Evolutionary conservation across 2,797 vertebrate species (phyloP).

Genomic region (Anabas testudineus): DNA sequence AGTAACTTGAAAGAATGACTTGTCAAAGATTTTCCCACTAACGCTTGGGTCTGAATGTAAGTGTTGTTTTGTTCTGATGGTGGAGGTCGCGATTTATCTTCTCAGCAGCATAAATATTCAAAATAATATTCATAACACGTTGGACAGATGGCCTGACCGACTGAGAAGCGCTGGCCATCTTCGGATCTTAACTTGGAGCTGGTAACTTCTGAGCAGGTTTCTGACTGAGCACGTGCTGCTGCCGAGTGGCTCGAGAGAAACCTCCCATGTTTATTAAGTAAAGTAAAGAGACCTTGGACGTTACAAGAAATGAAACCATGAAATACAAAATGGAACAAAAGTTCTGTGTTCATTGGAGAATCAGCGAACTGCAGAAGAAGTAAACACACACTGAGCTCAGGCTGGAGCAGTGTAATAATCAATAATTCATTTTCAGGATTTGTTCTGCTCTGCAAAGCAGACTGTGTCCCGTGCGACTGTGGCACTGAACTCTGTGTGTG

Average conservation of each 20-base stretch:
- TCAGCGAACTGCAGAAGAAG: conserved; percentile 11
- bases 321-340: not conserved
- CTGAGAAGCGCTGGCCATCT: too few relatives aligned
- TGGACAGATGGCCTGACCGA: not conserved
- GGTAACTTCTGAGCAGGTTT: too few relatives aligned
- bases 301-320: not conserved
- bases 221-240: not conserved
- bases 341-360: conserved; percentile 15
- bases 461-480: not conserved
- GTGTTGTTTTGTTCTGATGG: not conserved
- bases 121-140: not conserved
- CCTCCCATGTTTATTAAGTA: not conserved
- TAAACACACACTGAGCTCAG: conserved; percentile 8
- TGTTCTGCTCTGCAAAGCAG: conserved; percentile 41
- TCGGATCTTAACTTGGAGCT: too few relatives aligned
- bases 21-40: not conserved
- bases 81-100: not conserved
- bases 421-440: conserved; percentile 60
- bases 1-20: too few relatives aligned
- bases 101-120: not conserved
- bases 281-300: not conserved
- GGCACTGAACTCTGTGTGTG: conserved; percentile 7
- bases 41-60: too few relatives aligned
- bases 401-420: conserved; percentile 29
- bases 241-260: not conserved